phyloP scores from a whole-genome alignment of 1,140 invertebrate species.

The Protaetia brevitarsis region DNA sequence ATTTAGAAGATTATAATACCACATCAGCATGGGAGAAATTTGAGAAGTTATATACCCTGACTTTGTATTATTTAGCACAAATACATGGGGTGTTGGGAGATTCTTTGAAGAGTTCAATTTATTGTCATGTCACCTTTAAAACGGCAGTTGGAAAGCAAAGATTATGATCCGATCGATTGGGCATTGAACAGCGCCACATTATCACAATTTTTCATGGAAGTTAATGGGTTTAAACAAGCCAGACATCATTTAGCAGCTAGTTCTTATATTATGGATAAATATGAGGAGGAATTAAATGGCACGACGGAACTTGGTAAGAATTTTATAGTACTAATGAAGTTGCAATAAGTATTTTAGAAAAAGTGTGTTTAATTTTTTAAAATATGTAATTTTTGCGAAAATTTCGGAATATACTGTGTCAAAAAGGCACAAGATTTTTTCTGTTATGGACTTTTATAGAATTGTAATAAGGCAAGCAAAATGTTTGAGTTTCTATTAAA shows the following conservation, averaged over 20 bases:
- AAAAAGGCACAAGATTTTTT: too few relatives aligned
- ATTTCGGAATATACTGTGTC: too few relatives aligned
- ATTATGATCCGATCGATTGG: constrained; percentile 85
- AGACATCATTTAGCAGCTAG: constrained; percentile 81
- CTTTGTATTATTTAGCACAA: constrained; percentile 86
- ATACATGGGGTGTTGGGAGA: constrained; percentile 73
- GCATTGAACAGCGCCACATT: constrained; percentile 85
- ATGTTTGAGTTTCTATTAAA: too few relatives aligned
- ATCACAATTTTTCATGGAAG: constrained; percentile 80
- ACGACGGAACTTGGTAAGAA: constrained; percentile 57
- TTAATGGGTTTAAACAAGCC: constrained; percentile 72
- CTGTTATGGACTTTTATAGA: too few relatives aligned
- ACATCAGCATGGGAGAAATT: constrained; percentile 54
- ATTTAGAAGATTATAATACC: constrained; percentile 48
- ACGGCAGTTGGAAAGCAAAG: constrained; percentile 70
- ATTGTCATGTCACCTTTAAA: constrained; percentile 84
- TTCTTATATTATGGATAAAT: constrained; percentile 64
- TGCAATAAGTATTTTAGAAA: too few relatives aligned
- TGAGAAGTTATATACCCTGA: constrained; percentile 78
- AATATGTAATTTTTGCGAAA: too few relatives aligned
- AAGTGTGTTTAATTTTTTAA: too few relatives aligned
- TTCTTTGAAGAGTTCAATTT: constrained; percentile 73
- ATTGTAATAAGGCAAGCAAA: too few relatives aligned
- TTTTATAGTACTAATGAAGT: too few relatives aligned
- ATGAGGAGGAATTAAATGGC: constrained; percentile 58